Base-by-base conservation (phyloP, 2,888 invertebrate species). In the Eubasilissa splendida region DNA sequence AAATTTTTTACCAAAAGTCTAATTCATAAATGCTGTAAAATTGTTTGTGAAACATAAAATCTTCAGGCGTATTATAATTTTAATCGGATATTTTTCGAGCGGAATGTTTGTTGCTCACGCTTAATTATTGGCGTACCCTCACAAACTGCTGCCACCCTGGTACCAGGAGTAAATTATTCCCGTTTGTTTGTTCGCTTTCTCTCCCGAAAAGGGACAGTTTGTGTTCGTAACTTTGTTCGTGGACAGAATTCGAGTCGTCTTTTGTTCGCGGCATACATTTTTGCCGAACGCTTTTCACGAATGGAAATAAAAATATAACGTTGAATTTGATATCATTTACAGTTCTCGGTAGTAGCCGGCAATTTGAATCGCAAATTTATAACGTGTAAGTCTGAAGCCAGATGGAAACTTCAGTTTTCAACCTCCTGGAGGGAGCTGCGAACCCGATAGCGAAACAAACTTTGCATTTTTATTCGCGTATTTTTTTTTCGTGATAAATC, bases 351-450 rank as follows among this genome's bases (percentile, higher is more conserved):
- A 54, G 75, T 77, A 59, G 22, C 68, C 65, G 50, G 58, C 76
- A 78, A 80, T 82, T 82, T 80, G 82, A 82, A 80, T 82, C 76
- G 79, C 82, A 82, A 80, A 82, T 82, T 82, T 82, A 79, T 80
- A 80, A 78, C 80, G 76, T 80, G 80, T 80, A 77, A 63, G 54
- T 78, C 70, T 65, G 73, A 31, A 56, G 76, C 54, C 81, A 80
- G 82, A 76, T 82, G 79, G 81, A 76, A 63, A 63, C 74, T n/a
- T 53, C 42, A 50, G 12, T 59, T 78, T 59, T 71, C 52, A 14
- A 70, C 68, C 73, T 79, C 78, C 73, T 53, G 7, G 9, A 9
- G 78, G 14, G 79, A 50, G 74, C 76, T 65, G 33, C 53, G 76
- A 65, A 42, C 65, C 54, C 33, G 77, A 77, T 56, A 76, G 65